Evolutionary conservation across 1,140 invertebrate species (phyloP).

Genomic region (Bathynomus jamesi): DNA sequence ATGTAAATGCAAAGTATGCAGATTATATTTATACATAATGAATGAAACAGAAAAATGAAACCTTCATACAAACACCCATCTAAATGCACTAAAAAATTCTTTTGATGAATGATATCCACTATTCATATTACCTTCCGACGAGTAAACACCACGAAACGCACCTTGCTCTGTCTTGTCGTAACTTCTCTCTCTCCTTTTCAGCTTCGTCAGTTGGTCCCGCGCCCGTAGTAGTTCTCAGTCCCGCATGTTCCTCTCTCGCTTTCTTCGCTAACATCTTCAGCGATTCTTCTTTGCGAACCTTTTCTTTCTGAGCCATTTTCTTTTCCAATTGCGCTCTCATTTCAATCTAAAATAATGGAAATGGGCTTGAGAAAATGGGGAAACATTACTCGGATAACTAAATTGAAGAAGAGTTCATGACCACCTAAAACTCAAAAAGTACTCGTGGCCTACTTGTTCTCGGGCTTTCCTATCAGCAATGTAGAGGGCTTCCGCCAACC

Average conservation of each 20-base stretch:
- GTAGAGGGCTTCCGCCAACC: conserved; percentile 92
- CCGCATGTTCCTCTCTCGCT: conserved; percentile 88
- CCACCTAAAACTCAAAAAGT: too few species aligned
- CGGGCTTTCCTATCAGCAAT: conserved; percentile 87
- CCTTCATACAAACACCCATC: too few species aligned
- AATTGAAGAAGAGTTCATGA: too few species aligned
- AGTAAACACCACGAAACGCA: too few species aligned
- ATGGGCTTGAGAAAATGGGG: conserved; percentile 7
- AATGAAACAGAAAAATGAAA: too few species aligned
- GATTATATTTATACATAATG: too few species aligned
- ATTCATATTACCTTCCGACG: too few species aligned
- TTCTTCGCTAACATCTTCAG: conserved; percentile 86
- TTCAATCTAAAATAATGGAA: conserved; percentile 57
- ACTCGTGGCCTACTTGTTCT: conserved; percentile 41
- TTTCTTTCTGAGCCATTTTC: conserved; percentile 94
- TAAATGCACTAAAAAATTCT: too few species aligned
- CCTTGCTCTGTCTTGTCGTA: conserved; percentile 65
- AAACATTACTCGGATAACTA: too few species aligned
- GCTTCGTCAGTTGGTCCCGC: conserved; percentile 53
- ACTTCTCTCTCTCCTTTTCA: conserved; percentile 71
- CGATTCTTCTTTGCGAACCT: conserved; percentile 96
- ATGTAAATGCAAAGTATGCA: too few species aligned
- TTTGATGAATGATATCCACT: too few species aligned
- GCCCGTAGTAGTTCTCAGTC: conserved; percentile 51
- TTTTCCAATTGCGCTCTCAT: conserved; percentile 91